Evolutionary conservation across 2,888 invertebrate species (phyloP).

Genomic region (Lymantria monacha): DNA sequence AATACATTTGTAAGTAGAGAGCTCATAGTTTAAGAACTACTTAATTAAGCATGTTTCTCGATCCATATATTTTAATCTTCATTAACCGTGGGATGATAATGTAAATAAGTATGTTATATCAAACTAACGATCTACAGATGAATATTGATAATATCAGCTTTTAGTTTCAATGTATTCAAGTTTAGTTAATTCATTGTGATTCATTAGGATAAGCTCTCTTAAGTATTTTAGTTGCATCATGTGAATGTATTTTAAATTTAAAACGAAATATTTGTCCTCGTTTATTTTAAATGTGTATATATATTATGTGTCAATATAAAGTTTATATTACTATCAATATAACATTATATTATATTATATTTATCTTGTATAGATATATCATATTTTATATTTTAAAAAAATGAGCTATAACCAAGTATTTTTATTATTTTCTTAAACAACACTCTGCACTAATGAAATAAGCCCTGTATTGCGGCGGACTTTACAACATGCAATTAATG

Average conservation of each 20-base stretch:
- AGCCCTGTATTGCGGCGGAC: too few relatives aligned
- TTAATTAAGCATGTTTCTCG: constrained; percentile 74
- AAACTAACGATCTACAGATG: constrained; percentile 51
- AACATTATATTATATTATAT: too few relatives aligned
- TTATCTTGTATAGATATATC: too few relatives aligned
- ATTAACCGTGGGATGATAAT: constrained; percentile 43
- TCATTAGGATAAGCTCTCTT: not conserved
- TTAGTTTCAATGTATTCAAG: constrained; percentile 18
- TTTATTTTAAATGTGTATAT: too few relatives aligned
- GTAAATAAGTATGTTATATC: constrained; percentile 25
- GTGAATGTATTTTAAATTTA: not conserved
- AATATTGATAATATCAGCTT: constrained; percentile 48
- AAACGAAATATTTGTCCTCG: not conserved
- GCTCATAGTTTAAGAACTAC: constrained; percentile 62
- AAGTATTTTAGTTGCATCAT: not conserved
- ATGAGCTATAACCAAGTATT: too few relatives aligned
- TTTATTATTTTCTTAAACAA: too few relatives aligned
- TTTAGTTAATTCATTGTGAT: constrained; percentile 19
- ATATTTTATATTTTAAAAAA: too few relatives aligned
- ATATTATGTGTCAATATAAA: too few relatives aligned
- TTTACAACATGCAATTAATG: too few relatives aligned
- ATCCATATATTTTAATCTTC: constrained; percentile 73
- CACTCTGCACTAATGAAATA: too few relatives aligned
- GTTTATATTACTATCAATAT: too few relatives aligned
- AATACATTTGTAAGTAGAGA: constrained; percentile 39